Percentiles rank a stretch among this genome's conserved stretches.
Conservation (phyloP, 2,888 invertebrate genomes). For the Mimas tiliae region DNA sequence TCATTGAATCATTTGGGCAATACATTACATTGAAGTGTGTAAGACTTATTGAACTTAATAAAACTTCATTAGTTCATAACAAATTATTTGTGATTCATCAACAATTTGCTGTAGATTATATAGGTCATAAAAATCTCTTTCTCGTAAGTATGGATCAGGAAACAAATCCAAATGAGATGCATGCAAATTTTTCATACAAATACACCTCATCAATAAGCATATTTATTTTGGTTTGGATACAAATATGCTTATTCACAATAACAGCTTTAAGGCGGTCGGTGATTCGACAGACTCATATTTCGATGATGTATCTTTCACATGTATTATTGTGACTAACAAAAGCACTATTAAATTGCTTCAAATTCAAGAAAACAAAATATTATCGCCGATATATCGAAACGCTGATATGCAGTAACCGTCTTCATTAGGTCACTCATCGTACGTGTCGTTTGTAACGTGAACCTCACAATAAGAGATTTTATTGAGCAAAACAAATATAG, state of each 20-base stretch:
- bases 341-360: no score
- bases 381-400: constrained; percentile 63
- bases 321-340: not conserved
- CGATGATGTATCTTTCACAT: not conserved
- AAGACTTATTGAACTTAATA: not conserved
- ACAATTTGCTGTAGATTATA: no score
- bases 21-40: constrained; percentile 4
- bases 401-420: constrained; percentile 61
- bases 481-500: constrained; percentile 9
- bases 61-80: not conserved
- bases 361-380: constrained; percentile 11
- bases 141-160: no score
- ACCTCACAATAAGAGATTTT: constrained; percentile 45
- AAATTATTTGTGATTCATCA: no score
- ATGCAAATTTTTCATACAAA: not conserved
- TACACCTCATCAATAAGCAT: not conserved
- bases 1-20: constrained; percentile 6
- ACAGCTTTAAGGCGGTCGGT: not conserved
- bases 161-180: not conserved
- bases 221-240: not conserved
- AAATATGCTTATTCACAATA: not conserved
- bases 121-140: not conserved
- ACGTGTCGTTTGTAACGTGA: constrained; percentile 61
- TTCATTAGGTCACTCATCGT: constrained; percentile 68
- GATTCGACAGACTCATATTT: constrained; percentile 3